phyloP scores from a whole-genome alignment of 2,888 invertebrate species.

The Perithous albicinctus region DNA sequence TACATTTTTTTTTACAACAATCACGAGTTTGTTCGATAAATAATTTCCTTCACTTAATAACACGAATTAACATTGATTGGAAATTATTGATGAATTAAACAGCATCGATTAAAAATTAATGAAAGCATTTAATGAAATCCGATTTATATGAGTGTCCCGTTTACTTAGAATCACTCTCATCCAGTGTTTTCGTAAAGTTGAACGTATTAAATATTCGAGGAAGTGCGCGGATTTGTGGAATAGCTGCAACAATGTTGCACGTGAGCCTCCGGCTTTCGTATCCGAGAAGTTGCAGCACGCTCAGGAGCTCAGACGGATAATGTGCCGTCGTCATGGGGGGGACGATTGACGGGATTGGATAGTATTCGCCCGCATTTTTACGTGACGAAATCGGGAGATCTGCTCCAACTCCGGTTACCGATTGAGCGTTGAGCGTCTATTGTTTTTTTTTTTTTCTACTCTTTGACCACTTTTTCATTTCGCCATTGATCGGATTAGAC shows the following conservation, averaged over 20 bases:
- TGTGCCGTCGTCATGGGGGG: constrained; percentile 5
- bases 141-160: background rate
- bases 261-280: background rate
- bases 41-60: no score
- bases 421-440: constrained; percentile 28
- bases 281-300: constrained; percentile 13
- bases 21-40: background rate
- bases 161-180: constrained; percentile 1
- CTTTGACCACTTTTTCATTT: constrained; percentile 12
- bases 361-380: background rate
- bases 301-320: background rate
- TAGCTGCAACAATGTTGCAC: constrained; percentile 60
- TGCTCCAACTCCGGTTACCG: constrained; percentile 29
- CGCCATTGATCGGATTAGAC: constrained; percentile 27
- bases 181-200: background rate
- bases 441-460: constrained; percentile 16
- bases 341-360: background rate
- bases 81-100: background rate
- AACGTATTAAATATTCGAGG: background rate
- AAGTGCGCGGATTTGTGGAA: constrained; percentile 33
- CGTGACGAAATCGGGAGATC: constrained; percentile 21
- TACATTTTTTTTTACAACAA: no score
- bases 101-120: background rate
- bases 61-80: background rate
- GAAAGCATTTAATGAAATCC: background rate